Conservation (phyloP, 2,888 invertebrate genomes). For the Ophion obscuratus region DNA sequence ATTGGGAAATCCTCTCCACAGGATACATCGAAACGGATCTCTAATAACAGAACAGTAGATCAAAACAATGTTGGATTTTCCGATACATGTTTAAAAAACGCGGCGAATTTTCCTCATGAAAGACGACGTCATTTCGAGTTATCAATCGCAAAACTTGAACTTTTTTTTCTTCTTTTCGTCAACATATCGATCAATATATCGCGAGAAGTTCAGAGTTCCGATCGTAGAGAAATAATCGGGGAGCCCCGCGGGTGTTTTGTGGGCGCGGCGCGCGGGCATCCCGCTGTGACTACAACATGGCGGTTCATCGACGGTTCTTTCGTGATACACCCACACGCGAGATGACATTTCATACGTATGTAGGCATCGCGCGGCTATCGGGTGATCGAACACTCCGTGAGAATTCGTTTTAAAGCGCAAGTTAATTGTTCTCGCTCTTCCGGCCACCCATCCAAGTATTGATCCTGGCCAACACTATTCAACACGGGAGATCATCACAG, state of each 20-base stretch:
- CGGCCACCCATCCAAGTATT: background rate
- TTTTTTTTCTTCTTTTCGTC: background rate
- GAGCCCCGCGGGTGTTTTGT: conserved; percentile 71
- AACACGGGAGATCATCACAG: too few relatives aligned
- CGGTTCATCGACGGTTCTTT: conserved; percentile 71
- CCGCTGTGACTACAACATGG: conserved; percentile 81
- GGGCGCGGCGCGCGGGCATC: conserved; percentile 81
- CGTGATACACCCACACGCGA: conserved; percentile 76
- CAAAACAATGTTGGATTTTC: background rate
- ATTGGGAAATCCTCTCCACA: conserved; percentile 17
- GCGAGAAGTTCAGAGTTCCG: conserved; percentile 6
- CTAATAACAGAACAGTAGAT: background rate
- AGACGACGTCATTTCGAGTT: too few relatives aligned
- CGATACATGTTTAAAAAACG: background rate
- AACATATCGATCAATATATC: background rate
- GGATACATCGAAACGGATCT: background rate
- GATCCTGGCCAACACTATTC: too few relatives aligned
- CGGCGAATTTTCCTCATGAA: too few relatives aligned
- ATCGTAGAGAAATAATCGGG: conserved; percentile 36
- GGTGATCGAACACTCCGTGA: conserved; percentile 9
- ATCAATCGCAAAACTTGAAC: too few relatives aligned
- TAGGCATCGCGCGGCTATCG: conserved; percentile 19
- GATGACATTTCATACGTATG: conserved; percentile 24
- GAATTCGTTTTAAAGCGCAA: conserved; percentile 7
- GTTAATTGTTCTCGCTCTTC: background rate